A percentile compares a stretch with the other conserved stretches of the same genome.
phyloP scores from a whole-genome alignment of 2,888 invertebrate species.

The Icerya purchasi region DNA sequence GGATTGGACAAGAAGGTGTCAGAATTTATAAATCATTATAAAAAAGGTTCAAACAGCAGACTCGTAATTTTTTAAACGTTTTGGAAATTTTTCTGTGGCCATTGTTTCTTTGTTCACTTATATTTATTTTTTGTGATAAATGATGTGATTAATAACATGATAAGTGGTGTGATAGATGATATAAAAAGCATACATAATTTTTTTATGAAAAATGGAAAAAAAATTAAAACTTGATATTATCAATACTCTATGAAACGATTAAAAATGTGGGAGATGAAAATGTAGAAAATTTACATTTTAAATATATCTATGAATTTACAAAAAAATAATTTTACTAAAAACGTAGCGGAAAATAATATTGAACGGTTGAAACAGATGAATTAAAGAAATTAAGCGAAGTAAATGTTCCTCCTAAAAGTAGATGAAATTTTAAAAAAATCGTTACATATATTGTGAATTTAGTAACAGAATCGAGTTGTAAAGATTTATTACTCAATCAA shows the following conservation, averaged over 20 bases:
- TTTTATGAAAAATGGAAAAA: not conserved
- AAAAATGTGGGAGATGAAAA: not conserved
- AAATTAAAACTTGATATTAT: not conserved
- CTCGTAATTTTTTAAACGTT: not conserved
- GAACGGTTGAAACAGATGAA: constrained; percentile 1
- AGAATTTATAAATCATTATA: too few relatives aligned
- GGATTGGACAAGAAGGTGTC: too few relatives aligned
- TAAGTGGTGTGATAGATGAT: too few relatives aligned
- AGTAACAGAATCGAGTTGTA: constrained; percentile 1
- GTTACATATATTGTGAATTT: constrained; percentile 2
- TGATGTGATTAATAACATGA: constrained; percentile 1
- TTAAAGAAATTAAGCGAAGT: not conserved
- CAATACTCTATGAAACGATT: constrained; percentile 2
- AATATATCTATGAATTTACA: constrained; percentile 1
- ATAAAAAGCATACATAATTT: not conserved
- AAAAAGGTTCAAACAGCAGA: too few relatives aligned
- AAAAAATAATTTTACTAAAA: constrained; percentile 3
- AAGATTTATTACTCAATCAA: constrained; percentile 4
- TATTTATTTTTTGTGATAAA: not conserved
- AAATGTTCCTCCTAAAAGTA: constrained; percentile 2
- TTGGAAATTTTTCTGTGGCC: not conserved
- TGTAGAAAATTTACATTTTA: constrained; percentile 2
- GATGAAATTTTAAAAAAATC: not conserved
- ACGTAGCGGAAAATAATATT: constrained; percentile 1
- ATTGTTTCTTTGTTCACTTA: constrained; percentile 1